Base-by-base conservation (phyloP, 1,140 invertebrate genomes). In the Drosophila azteca region DNA sequence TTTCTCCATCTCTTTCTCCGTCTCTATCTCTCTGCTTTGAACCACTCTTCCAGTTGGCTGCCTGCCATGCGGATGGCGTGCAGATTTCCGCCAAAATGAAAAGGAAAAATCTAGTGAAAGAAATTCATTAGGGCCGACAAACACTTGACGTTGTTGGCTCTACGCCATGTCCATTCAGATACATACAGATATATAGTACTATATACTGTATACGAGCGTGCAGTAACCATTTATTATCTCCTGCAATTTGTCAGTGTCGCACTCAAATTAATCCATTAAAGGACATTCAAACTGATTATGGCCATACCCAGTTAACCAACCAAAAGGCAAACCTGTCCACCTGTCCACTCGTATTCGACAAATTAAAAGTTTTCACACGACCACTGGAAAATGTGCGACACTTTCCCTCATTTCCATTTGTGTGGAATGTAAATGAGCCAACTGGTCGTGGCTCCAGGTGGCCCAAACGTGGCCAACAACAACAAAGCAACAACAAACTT, bases 351-450 rank as follows among this genome's bases (percentile, higher is more conserved):
- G 22, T 24, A 24, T 24, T 3, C 24, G 24, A 24, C 24, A 65
- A 69, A 74, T 74, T 74, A 74, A 78, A 82, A 83, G 51, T 82
- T 70, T 65, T 50, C 45, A 66, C 79, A 74, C 69, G 64, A 39
- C 31, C 31, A 22, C 63, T 2, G 66, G 66, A 68, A 39, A 71
- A 70, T 71, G 66, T 60, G 66, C 48, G 48, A 52, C 66, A 39
- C 46, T 31, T 22, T 60, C 15, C 49, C 60, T 43, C 43, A 59
- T 54, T 78, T 77, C 60, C 76, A 60, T 65, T 77, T 24, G 24
- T 24, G 24, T 71, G 58, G 74, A 63, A 85, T 85, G 77, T 68
- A 81, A 85, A 85, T 85, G 82, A 81, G 78, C 55, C 60, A 82
- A 65, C 69, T 71, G 54, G 51, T 31, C 62, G 55, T 52, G 55